Percentiles rank a stretch among this genome's conserved stretches.
Evolutionary conservation across 2,113 vertebrate species (phyloP).

Genomic region (Haplotaxodon microlepis): DNA sequence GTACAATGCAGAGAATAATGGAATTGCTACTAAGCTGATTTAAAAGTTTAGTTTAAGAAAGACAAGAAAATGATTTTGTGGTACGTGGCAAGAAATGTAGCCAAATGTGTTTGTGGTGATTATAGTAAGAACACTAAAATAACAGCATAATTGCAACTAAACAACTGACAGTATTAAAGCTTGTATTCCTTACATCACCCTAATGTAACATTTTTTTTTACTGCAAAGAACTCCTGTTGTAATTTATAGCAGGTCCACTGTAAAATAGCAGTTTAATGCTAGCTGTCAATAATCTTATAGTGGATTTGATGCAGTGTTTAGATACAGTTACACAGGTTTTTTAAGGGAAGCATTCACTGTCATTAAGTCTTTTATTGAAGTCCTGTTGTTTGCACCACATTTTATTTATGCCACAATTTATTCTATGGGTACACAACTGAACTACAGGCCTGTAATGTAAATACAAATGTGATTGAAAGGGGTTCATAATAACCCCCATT

Average conservation of each 20-base stretch:
- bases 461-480: constrained; percentile 61
- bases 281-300: background rate
- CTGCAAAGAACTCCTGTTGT: background rate
- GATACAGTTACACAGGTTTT: background rate
- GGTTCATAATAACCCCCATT: constrained; percentile 39
- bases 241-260: background rate
- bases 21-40: background rate
- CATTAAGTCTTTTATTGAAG: background rate
- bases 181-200: background rate
- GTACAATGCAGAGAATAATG: background rate
- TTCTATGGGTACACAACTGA: background rate
- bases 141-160: background rate
- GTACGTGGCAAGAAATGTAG: background rate
- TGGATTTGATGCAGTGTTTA: background rate
- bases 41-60: background rate
- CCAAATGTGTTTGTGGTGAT: background rate
- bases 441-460: constrained; percentile 43
- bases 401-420: background rate
- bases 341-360: background rate
- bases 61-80: background rate
- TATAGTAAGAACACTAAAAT: background rate
- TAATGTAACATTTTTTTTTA: background rate
- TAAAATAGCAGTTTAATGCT: background rate
- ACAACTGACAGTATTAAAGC: background rate
- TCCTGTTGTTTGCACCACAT: background rate